Percentiles rank a stretch among this genome's conserved stretches.
phyloP scores from a whole-genome alignment of 2,113 vertebrate species.

The Onychorhynchus coronatus region DNA sequence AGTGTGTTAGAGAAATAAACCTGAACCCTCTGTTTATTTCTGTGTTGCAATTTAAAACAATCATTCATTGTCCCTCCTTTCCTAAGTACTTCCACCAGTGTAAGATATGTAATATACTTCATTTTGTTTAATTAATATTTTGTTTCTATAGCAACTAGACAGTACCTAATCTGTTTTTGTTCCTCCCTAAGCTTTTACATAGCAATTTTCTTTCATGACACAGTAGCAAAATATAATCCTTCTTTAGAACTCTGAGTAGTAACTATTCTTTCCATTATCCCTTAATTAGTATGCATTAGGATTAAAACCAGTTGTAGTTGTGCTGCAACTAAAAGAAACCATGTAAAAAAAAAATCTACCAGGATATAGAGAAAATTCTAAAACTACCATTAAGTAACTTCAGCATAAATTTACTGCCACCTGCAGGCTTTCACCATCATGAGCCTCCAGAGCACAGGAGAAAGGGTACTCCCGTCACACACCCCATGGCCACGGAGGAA shows the following conservation, averaged over 20 bases:
- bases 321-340: conserved; percentile 18
- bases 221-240: conserved; percentile 68
- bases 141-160: conserved; percentile 72
- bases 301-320: conserved; percentile 62
- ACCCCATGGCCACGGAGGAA: background rate
- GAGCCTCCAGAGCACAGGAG: background rate
- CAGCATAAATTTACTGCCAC: conserved; percentile 71
- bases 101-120: conserved; percentile 41
- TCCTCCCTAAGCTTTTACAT: conserved; percentile 65
- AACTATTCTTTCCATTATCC: conserved; percentile 56
- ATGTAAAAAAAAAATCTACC: background rate
- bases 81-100: conserved; percentile 13
- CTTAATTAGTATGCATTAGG: conserved; percentile 68
- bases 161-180: conserved; percentile 51
- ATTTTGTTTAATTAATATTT: conserved; percentile 70
- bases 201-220: conserved; percentile 63
- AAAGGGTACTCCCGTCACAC: no score
- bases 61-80: conserved; percentile 2
- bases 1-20: background rate
- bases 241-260: conserved; percentile 53
- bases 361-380: background rate
- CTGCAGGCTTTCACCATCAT: conserved; percentile 62
- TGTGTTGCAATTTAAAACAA: conserved; percentile 10
- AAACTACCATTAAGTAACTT: background rate
- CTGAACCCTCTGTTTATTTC: background rate